Base-by-base conservation (phyloP, 1,140 invertebrate species). In the Ooceraea biroi region DNA sequence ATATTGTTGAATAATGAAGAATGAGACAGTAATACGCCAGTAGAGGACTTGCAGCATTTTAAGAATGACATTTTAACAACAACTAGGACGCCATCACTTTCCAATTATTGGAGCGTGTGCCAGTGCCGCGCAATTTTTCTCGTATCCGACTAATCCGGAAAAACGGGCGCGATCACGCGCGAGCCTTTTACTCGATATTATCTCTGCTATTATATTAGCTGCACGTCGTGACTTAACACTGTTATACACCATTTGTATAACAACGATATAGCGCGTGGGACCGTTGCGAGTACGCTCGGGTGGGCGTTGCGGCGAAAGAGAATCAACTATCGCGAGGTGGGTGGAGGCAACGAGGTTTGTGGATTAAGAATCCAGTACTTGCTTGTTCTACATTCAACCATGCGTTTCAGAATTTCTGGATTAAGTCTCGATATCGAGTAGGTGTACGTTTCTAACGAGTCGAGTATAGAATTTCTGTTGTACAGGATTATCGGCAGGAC, bases 101-200 rank as follows among this genome's bases (percentile, higher is more conserved):
- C 50, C 30, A n/a, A n/a, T n/a, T n/a, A n/a, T n/a, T n/a, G n/a
- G n/a, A n/a, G n/a, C n/a, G n/a, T n/a, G n/a, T n/a, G n/a, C n/a
- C n/a, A n/a, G n/a, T n/a, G n/a, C n/a, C n/a, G 65, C 22, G 50
- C 4, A 55, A 66, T 66, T 82, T 82, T 72, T 82, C 69, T 60
- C 44, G 36, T 36, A 71, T 72, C 22, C n/a, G 11, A 44, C 25
- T 44, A 77, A 66, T 73, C 60, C 46, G 65, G 27, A 57, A 82
- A 83, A 61, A 36, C 60, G n/a, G n/a, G 48, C 63, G 50, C 19
- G 60, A 82, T 65, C 25, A 80, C 66, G 60, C 58, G 1, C 83
- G n/a, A 19, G 48, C 63, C 83, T 74, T 46, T 85, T 73, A 74
- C 77, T 57, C 55, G 77, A 83, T 85, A 88, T 82, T 88, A 88